phyloP scores from a whole-genome alignment of 2,113 vertebrate genomes.

The Dasyurus viverrinus region DNA sequence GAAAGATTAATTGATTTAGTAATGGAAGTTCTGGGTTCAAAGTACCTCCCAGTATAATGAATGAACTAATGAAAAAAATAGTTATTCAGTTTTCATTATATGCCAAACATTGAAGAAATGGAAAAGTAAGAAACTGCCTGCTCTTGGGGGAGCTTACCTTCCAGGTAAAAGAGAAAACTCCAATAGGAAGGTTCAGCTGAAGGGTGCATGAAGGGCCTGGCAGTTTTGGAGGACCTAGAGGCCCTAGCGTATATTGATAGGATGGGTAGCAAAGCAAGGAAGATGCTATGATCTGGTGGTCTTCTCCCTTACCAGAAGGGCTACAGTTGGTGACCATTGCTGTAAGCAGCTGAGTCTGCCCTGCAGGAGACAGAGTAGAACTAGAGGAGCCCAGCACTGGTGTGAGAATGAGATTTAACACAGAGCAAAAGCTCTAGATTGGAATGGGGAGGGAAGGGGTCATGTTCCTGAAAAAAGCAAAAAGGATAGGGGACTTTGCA shows the following conservation, averaged over 20 bases:
- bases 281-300: background rate
- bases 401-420: background rate
- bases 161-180: background rate
- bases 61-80: background rate
- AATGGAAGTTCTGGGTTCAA: background rate
- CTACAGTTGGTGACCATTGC: background rate
- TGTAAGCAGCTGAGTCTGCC: too few relatives aligned
- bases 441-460: background rate
- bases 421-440: background rate
- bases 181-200: background rate
- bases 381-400: background rate
- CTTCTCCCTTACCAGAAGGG: background rate
- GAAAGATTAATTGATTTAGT: background rate
- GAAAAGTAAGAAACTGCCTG: background rate
- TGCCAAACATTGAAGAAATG: background rate
- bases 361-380: background rate
- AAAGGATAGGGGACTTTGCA: background rate
- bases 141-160: background rate
- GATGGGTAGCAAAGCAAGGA: too few relatives aligned
- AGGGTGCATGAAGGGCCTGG: background rate
- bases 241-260: background rate
- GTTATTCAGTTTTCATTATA: background rate
- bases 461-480: background rate
- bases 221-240: too few relatives aligned
- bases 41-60: background rate